Evolutionary conservation across 2,113 vertebrate species (phyloP).

Genomic region (Galeopterus variegatus): DNA sequence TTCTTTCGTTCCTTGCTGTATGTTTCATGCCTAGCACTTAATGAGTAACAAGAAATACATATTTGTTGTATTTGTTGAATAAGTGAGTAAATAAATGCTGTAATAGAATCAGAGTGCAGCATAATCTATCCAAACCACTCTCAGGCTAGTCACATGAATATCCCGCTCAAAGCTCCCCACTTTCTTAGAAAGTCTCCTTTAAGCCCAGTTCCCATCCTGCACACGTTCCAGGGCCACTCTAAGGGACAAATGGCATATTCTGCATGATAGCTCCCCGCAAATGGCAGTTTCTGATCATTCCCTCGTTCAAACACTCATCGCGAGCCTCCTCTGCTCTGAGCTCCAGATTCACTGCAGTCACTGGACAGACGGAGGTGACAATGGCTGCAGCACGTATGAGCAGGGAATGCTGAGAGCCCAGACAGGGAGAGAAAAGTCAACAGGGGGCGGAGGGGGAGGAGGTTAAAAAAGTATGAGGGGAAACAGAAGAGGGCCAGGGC

Average conservation of each 20-base stretch:
- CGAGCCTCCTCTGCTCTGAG: neutral
- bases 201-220: neutral
- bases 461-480: too few species aligned
- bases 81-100: neutral
- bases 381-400: accelerated
- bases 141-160: too few species aligned
- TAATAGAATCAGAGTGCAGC: neutral
- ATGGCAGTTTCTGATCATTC: neutral
- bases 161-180: neutral
- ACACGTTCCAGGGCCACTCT: too few species aligned
- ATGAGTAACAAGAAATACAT: neutral
- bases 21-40: neutral
- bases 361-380: neutral
- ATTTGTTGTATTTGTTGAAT: neutral
- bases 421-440: neutral
- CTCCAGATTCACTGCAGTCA: neutral
- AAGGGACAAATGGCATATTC: neutral
- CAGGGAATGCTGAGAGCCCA: accelerated
- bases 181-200: neutral
- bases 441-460: too few species aligned
- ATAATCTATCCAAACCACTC: neutral
- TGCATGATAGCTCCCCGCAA: accelerated
- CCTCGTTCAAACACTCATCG: neutral
- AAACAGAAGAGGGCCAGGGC: too few species aligned
- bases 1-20: neutral